A percentile compares a stretch with the other conserved stretches of the same genome.
Conservation (phyloP, 1,140 invertebrate genomes). For the Temnothorax curvispinosus region DNA sequence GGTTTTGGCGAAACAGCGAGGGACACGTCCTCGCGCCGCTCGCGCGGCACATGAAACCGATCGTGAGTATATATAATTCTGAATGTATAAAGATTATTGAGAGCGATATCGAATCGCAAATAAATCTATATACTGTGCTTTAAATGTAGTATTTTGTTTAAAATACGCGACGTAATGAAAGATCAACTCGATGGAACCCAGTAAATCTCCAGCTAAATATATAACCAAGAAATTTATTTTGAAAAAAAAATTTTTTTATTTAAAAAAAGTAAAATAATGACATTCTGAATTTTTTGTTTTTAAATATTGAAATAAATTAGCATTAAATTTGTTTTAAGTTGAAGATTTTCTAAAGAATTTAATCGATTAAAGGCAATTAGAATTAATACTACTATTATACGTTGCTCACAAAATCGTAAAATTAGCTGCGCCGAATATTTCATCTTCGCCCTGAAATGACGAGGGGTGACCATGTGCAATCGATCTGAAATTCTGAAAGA, state of each 20-base stretch:
- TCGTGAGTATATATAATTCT: conserved; percentile 3
- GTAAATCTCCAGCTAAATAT: not conserved
- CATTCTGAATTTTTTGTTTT: not conserved
- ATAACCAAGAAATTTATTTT: not conserved
- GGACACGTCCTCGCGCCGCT: not conserved
- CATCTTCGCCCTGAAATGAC: not conserved
- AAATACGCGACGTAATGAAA: not conserved
- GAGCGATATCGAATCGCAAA: not conserved
- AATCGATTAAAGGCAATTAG: not conserved
- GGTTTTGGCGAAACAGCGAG: not conserved
- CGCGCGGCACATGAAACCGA: not conserved
- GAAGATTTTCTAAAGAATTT: not conserved
- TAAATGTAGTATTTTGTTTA: not conserved
- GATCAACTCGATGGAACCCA: too few species aligned
- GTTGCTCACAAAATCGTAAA: not conserved
- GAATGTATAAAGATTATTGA: not conserved
- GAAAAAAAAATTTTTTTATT: too few species aligned
- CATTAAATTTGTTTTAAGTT: not conserved
- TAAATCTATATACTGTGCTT: not conserved
- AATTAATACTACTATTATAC: too few species aligned
- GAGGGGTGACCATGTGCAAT: too few species aligned
- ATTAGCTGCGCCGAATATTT: not conserved
- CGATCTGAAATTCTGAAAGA: not conserved
- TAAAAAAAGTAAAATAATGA: not conserved
- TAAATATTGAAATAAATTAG: not conserved